A percentile compares a stretch with the other conserved stretches of the same genome.
Conservation (phyloP, 2,113 vertebrate species). For the Todiramphus chloris region DNA sequence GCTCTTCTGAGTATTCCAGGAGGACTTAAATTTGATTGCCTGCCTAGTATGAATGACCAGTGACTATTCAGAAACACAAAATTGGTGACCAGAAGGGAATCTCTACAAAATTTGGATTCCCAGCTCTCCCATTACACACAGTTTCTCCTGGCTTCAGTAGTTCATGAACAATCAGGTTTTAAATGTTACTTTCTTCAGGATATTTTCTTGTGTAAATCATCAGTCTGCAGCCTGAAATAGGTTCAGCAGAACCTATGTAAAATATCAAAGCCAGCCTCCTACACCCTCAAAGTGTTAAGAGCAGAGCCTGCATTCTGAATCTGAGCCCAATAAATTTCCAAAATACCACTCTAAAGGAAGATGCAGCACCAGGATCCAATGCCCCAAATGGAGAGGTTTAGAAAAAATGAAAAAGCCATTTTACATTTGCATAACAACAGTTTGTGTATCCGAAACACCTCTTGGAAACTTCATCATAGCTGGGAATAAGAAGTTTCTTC, state of each 20-base stretch:
- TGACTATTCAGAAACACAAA: not conserved
- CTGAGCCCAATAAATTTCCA: not conserved
- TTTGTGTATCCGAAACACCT: not conserved
- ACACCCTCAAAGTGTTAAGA: conserved; percentile 51
- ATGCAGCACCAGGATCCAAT: not conserved
- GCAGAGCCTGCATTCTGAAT: conserved; percentile 29
- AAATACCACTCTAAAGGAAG: not conserved
- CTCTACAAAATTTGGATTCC: not conserved
- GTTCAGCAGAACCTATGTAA: conserved; percentile 48
- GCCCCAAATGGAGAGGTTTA: not conserved
- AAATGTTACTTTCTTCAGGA: conserved; percentile 10
- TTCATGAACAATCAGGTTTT: not conserved
- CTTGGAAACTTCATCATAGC: not conserved
- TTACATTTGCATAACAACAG: not conserved
- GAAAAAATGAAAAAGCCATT: not conserved
- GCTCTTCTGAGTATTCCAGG: not conserved
- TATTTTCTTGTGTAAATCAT: conserved; percentile 42
- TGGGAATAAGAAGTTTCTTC: not conserved
- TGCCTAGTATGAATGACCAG: not conserved
- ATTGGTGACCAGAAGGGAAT: not conserved
- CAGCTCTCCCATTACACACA: not conserved
- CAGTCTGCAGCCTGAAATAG: conserved; percentile 48
- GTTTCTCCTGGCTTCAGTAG: not conserved
- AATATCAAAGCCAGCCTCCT: conserved; percentile 59
- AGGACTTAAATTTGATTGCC: not conserved